Base-by-base conservation (phyloP, 1,140 invertebrate species). In the Dendroctonus ponderosae region DNA sequence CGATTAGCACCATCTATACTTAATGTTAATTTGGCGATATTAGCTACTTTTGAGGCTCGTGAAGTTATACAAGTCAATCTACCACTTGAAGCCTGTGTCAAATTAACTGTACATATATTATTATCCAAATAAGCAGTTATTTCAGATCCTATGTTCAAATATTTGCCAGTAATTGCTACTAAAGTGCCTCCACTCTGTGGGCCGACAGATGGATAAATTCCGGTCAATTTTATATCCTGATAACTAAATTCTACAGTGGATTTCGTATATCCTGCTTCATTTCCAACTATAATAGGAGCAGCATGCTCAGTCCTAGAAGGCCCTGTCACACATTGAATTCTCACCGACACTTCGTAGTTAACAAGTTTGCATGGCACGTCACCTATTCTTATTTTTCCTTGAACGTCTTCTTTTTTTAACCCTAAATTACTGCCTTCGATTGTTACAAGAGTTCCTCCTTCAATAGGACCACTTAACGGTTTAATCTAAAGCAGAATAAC, bases 371-470 rank as follows among this genome's bases (percentile, higher is more conserved):
- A 98, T 0, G 90, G 88, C 5, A 95, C 89, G 69, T 92, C 88
- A 1, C 93, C 96, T 74, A 98, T 96, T 6, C 87, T 87, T 61
- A 98, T 92, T 83, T 94, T 94, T 11, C 92, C 93, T 44, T 85
- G 82, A 0, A 99, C 93, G 79, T 99, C 96, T 74, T 91, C 89
- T 72, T 92, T 87, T 68, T 89, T 89, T 53, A 96, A 84, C 0
- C 97, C 97, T 37, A 99, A 84, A 82, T 99, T 98, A 75, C 93
- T 92, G 6, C 97, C 97, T 82, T 93, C 90, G 63, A 99, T 98
- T 6, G 94, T 97, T 0, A 99, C 87, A 41, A 94, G 78, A 15
- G 97, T 99, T 2, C 97, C 97, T 38, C 97, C 97, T 83, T 97
- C 93, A 53, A 96, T 87, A 7, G 96, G 97, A 9, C 97, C 97